These are phyloP conservation scores for Euphydryas editha DNA, from an alignment of 2,888 invertebrate genomes.

Conservation along the genomic window DNA sequence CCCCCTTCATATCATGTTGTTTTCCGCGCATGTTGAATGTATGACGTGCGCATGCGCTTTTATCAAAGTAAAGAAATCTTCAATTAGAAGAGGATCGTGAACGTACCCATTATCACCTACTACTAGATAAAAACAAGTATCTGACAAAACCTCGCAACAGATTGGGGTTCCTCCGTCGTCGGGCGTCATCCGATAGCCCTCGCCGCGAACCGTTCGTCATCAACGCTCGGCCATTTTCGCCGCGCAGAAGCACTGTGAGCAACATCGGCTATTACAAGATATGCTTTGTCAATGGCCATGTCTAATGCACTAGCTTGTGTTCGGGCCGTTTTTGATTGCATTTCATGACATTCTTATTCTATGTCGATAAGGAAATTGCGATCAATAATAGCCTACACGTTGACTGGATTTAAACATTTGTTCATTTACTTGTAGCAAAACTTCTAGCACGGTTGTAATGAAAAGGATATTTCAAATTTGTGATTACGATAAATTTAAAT, in stretches of 20 bases:
- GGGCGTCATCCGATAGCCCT: slow-evolving; percentile 83
- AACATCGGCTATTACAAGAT: slow-evolving; percentile 83
- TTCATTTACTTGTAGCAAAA: background rate
- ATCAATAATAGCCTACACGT: slow-evolving; percentile 34
- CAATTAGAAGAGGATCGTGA: too few relatives aligned
- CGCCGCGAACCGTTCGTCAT: slow-evolving; percentile 77
- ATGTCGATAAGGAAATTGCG: slow-evolving; percentile 22
- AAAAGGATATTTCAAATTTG: background rate
- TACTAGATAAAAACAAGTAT: background rate
- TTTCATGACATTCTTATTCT: slow-evolving; percentile 4
- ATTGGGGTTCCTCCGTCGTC: slow-evolving; percentile 80
- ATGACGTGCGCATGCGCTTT: too few relatives aligned
- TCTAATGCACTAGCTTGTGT: slow-evolving; percentile 62
- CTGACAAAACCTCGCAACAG: slow-evolving; percentile 50
- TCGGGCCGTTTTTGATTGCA: slow-evolving; percentile 21
- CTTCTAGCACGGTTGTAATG: too few relatives aligned
- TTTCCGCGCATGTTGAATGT: too few relatives aligned
- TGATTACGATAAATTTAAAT: background rate
- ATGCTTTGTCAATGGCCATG: slow-evolving; percentile 84
- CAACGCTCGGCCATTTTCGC: slow-evolving; percentile 79
- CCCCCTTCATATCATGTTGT: too few relatives aligned
- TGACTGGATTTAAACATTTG: slow-evolving; percentile 68
- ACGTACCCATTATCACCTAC: too few relatives aligned
- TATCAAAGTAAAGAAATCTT: too few relatives aligned
- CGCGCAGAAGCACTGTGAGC: slow-evolving; percentile 83